Evolutionary conservation across 1,140 invertebrate species (phyloP).

Genomic region (Drosophila setifemur): DNA sequence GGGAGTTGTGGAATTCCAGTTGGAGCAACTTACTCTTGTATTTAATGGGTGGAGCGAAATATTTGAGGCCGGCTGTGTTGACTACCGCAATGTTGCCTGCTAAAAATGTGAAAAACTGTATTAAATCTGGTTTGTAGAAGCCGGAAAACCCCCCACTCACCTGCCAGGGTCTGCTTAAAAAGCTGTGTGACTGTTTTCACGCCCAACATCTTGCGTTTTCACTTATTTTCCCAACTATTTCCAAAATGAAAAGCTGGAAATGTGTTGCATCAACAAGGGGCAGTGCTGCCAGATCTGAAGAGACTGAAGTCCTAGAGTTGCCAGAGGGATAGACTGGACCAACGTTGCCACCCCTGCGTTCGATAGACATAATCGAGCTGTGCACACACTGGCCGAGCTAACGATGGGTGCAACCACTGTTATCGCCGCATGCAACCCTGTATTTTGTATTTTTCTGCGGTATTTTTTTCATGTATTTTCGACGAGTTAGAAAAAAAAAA

Average conservation of each 20-base stretch:
- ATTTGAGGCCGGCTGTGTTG: slow-evolving; percentile 84
- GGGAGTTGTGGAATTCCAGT: background rate
- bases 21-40: slow-evolving; percentile 84
- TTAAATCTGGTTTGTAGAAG: background rate
- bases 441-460: slow-evolving; percentile 24
- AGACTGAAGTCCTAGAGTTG: too few relatives aligned
- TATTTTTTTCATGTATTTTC: slow-evolving; percentile 64
- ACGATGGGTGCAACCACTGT: slow-evolving; percentile 47
- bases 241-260: slow-evolving; percentile 1
- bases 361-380: background rate
- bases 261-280: slow-evolving; percentile 35
- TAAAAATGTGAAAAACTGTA: slow-evolving; percentile 6
- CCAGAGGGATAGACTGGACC: too few relatives aligned
- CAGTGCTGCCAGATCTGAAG: background rate
- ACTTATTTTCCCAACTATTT: slow-evolving; percentile 6
- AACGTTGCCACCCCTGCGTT: background rate
- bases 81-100: slow-evolving; percentile 44
- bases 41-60: slow-evolving; percentile 85
- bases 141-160: slow-evolving; percentile 5
- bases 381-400: background rate
- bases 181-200: slow-evolving; percentile 49
- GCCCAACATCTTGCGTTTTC: slow-evolving; percentile 41
- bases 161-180: slow-evolving; percentile 36
- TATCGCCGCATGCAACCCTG: slow-evolving; percentile 57
- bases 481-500: slow-evolving; percentile 24